Conservation (phyloP, 2,797 vertebrate species). For the Trematomus bernacchii region DNA sequence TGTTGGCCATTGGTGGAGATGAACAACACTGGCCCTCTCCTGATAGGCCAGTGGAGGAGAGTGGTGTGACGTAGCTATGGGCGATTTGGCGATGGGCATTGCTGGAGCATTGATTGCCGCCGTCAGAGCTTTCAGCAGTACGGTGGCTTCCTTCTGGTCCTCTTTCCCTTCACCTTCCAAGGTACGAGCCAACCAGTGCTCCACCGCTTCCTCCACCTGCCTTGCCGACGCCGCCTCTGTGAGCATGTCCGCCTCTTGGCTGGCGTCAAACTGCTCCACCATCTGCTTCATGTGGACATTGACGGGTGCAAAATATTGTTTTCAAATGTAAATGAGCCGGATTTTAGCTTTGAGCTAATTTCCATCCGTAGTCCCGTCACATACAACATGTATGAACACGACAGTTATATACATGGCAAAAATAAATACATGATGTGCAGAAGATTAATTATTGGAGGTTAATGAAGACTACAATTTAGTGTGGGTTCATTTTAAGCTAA, state of each 20-base stretch:
- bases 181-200: constrained; percentile 75
- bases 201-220: constrained; percentile 72
- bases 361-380: no score
- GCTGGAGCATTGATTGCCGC: constrained; percentile 53
- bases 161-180: constrained; percentile 79
- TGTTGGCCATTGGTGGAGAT: constrained; percentile 71
- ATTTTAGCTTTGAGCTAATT: no score
- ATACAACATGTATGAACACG: no score
- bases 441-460: not conserved
- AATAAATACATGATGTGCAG: no score
- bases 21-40: constrained; percentile 84
- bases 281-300: constrained; percentile 67
- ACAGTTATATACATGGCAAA: no score
- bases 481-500: not conserved
- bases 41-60: constrained; percentile 60
- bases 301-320: not conserved
- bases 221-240: constrained; percentile 53
- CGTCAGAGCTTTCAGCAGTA: constrained; percentile 70
- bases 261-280: constrained; percentile 83
- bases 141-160: constrained; percentile 71
- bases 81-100: constrained; percentile 11
- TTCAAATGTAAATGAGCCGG: no score
- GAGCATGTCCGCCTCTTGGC: constrained; percentile 79
- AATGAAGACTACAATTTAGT: not conserved
- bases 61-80: constrained; percentile 36